Evolutionary conservation across 1,140 invertebrate species (phyloP).

Genomic region (Oryzaephilus surinamensis): DNA sequence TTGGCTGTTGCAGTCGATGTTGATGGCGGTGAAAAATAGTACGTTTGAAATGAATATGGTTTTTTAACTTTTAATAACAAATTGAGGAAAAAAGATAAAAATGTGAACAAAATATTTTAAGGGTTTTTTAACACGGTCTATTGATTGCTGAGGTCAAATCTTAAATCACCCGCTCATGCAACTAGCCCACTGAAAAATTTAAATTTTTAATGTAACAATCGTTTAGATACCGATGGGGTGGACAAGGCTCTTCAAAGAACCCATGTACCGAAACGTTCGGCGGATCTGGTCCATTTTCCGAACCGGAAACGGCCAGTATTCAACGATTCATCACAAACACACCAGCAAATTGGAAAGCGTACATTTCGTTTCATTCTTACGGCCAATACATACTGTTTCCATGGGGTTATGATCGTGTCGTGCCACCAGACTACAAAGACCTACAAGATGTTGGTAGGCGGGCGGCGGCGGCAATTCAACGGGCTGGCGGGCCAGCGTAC

Average conservation of each 20-base stretch:
- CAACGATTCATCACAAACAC: conserved; percentile 44
- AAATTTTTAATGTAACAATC: background rate
- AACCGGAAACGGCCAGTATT: conserved; percentile 75
- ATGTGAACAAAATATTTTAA: too few species aligned
- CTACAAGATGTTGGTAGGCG: conserved; percentile 55
- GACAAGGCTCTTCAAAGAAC: conserved; percentile 71
- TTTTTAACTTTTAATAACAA: too few species aligned
- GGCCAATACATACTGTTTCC: conserved; percentile 79
- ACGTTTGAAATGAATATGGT: too few species aligned
- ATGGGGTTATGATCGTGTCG: conserved; percentile 66
- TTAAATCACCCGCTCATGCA: too few species aligned
- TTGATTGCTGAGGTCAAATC: too few species aligned
- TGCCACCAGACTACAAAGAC: conserved; percentile 60
- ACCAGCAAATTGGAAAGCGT: conserved; percentile 52
- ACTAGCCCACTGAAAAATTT: too few species aligned
- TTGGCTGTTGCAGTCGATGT: too few species aligned
- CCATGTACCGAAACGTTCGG: conserved; percentile 83
- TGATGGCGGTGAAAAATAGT: too few species aligned
- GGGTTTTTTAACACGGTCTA: too few species aligned
- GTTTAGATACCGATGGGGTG: conserved; percentile 63
- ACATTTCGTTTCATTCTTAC: conserved; percentile 80
- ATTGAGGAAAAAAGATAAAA: too few species aligned
- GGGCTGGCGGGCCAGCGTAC: conserved; percentile 57
- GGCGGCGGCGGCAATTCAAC: conserved; percentile 57
- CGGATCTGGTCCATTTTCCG: conserved; percentile 81